phyloP scores from a whole-genome alignment of 2,888 invertebrate genomes.

The Netelia melanura region DNA sequence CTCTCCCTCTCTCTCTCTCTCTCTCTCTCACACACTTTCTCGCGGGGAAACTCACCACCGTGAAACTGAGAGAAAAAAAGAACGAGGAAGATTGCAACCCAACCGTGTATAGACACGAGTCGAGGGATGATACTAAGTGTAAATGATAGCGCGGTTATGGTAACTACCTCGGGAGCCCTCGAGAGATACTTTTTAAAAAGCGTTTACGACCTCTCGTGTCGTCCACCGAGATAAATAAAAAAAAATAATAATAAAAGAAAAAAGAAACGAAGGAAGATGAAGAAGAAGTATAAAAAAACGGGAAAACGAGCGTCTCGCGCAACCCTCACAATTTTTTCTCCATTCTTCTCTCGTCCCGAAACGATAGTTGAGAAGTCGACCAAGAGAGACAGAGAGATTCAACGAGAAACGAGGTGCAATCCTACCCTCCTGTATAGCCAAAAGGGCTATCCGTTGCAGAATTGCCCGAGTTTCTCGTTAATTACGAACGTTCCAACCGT shows the following conservation, averaged over 20 bases:
- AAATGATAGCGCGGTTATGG: constrained; percentile 84
- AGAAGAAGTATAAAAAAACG: constrained; percentile 47
- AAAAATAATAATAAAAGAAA: constrained; percentile 63
- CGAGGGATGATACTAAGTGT: constrained; percentile 76
- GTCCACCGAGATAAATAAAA: constrained; percentile 64
- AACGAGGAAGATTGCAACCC: constrained; percentile 23
- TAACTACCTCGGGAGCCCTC: constrained; percentile 67
- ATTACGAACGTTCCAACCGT: constrained; percentile 75
- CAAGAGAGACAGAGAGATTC: constrained; percentile 66
- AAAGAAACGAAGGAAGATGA: constrained; percentile 11
- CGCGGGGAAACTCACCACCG: constrained; percentile 38
- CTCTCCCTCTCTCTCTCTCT: too few species aligned
- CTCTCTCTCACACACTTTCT: background rate
- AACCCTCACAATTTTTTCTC: constrained; percentile 22
- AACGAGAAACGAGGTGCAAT: constrained; percentile 63
- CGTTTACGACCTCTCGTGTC: constrained; percentile 70
- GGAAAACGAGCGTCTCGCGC: constrained; percentile 8
- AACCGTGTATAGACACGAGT: constrained; percentile 26
- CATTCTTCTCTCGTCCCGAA: constrained; percentile 53
- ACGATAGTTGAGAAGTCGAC: constrained; percentile 71
- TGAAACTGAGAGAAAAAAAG: constrained; percentile 26
- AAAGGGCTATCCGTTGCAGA: constrained; percentile 60
- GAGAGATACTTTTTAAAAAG: constrained; percentile 74
- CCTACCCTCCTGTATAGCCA: constrained; percentile 70
- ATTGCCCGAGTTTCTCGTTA: constrained; percentile 74